A percentile compares a stretch with the other conserved stretches of the same genome.
phyloP scores from a whole-genome alignment of 2,888 invertebrate genomes.

The Eupithecia pulchellata region DNA sequence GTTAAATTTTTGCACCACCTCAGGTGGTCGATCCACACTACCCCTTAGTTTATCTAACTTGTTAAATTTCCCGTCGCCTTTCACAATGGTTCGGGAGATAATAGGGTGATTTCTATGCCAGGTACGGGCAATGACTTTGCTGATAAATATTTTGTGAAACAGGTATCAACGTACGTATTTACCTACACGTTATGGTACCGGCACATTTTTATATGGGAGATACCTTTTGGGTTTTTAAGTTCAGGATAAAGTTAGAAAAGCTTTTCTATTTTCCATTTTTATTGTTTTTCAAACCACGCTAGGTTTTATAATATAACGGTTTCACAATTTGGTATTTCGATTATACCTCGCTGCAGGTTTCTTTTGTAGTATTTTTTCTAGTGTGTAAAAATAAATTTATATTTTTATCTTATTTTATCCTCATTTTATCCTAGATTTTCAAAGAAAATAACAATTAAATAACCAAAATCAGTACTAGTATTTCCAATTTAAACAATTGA shows the following conservation, averaged over 20 bases:
- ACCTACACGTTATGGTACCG: not conserved
- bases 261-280: not conserved
- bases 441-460: too few species aligned
- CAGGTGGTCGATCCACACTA: not conserved
- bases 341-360: too few species aligned
- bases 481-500: too few species aligned
- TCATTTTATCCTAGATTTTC: too few species aligned
- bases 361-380: too few species aligned
- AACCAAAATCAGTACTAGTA: too few species aligned
- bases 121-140: slow-evolving; percentile 32
- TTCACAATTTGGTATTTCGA: too few species aligned
- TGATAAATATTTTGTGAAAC: slow-evolving; percentile 37
- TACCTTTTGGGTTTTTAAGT: slow-evolving; percentile 3
- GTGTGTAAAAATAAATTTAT: too few species aligned
- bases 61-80: slow-evolving; percentile 38
- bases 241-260: not conserved
- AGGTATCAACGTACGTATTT: not conserved
- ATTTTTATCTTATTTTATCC: too few species aligned
- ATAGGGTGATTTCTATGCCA: slow-evolving; percentile 46
- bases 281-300: too few species aligned
- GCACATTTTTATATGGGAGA: not conserved
- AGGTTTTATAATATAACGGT: too few species aligned
- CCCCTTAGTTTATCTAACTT: slow-evolving; percentile 54
- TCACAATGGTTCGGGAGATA: slow-evolving; percentile 30
- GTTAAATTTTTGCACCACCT: not conserved